Evolutionary conservation across 2,797 vertebrate genomes (phyloP).

Genomic region (Triplophysa bombifrons): DNA sequence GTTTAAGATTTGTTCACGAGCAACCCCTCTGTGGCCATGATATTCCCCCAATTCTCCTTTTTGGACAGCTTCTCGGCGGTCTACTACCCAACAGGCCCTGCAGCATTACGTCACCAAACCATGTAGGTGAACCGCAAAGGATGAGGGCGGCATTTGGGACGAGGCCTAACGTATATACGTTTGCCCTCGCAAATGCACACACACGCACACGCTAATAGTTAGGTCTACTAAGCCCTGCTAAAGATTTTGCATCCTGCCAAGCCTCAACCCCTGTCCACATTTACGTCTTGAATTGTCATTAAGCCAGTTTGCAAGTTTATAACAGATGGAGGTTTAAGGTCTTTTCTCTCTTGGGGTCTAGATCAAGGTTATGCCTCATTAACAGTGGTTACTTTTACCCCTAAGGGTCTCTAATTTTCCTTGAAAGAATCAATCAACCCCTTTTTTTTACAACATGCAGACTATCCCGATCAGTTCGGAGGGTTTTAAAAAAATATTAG

Average conservation of each 20-base stretch:
- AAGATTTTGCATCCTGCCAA: constrained; percentile 51
- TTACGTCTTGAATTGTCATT: constrained; percentile 73
- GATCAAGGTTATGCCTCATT: constrained; percentile 34
- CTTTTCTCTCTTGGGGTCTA: constrained; percentile 38
- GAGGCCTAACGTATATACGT: background rate
- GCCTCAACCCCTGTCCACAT: constrained; percentile 54
- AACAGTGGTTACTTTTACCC: constrained; percentile 23
- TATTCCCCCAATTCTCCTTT: background rate
- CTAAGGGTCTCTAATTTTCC: constrained; percentile 10
- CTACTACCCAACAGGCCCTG: constrained; percentile 1
- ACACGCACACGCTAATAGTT: constrained; percentile 10
- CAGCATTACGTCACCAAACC: constrained; percentile 16
- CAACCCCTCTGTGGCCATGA: background rate
- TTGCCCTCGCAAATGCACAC: background rate
- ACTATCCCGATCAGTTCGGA: background rate
- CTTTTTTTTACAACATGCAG: background rate
- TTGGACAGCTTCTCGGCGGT: background rate
- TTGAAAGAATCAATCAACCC: constrained; percentile 24
- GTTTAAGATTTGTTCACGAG: background rate
- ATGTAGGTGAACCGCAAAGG: background rate
- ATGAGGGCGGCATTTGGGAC: background rate
- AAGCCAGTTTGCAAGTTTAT: constrained; percentile 57
- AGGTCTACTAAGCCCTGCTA: constrained; percentile 29
- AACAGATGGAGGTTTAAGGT: constrained; percentile 55
- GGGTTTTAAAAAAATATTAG: background rate